These are phyloP conservation scores for Zophobas morio DNA, from an alignment of 1,140 invertebrate genomes.

Conservation along the genomic window DNA sequence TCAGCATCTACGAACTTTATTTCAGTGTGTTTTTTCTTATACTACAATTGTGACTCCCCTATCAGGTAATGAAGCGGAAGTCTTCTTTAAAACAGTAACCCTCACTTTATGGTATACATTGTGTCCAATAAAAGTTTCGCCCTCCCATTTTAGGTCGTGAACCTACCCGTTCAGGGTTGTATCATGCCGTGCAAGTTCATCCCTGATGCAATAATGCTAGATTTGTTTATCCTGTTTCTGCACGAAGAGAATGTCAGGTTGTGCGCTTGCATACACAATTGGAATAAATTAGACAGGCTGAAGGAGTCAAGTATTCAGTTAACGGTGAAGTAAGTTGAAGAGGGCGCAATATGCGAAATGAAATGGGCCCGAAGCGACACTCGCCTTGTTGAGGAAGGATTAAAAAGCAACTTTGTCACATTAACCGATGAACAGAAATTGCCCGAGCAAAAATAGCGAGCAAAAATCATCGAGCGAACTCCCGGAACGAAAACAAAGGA, in stretches of 20 bases:
- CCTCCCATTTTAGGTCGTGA: not conserved
- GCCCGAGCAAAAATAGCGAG: not conserved
- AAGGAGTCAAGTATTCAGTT: not conserved
- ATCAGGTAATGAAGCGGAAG: too few species aligned
- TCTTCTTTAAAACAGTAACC: too few species aligned
- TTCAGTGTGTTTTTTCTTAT: too few species aligned
- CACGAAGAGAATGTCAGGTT: conserved; percentile 2
- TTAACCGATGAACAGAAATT: conserved; percentile 11
- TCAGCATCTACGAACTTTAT: too few species aligned
- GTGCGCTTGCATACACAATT: conserved; percentile 27
- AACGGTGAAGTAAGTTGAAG: not conserved
- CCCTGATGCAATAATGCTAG: conserved; percentile 4
- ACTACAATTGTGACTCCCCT: too few species aligned
- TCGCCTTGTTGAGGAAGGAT: not conserved
- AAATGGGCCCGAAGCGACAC: conserved; percentile 5
- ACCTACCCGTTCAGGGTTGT: not conserved
- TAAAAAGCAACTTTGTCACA: conserved; percentile 6
- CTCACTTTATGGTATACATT: too few species aligned
- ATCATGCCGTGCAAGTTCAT: not conserved
- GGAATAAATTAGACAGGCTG: conserved; percentile 21
- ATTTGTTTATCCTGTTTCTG: conserved; percentile 8
- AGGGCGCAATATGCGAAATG: conserved; percentile 12
- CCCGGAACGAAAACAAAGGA: conserved; percentile 13
- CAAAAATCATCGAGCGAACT: not conserved
- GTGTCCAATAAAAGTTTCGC: not conserved